phyloP scores from a whole-genome alignment of 2,888 invertebrate genomes.

The Orthosia cruda region DNA sequence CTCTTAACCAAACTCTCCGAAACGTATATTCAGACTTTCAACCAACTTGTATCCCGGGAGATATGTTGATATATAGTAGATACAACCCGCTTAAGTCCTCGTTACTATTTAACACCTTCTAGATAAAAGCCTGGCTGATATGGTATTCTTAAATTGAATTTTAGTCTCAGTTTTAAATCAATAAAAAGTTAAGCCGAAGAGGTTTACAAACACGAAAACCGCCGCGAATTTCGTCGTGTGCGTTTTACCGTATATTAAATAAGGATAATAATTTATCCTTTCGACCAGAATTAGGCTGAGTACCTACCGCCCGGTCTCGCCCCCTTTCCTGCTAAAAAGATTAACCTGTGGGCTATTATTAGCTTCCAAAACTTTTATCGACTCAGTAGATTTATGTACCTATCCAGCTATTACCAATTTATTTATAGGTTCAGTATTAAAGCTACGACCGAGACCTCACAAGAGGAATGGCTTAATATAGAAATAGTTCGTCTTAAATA shows the following conservation, averaged over 20 bases:
- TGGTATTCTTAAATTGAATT: too few relatives aligned
- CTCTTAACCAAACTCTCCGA: neutral
- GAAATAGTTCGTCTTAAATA: slow-evolving; percentile 45
- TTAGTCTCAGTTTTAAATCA: neutral
- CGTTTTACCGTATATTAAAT: neutral
- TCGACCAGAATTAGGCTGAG: slow-evolving; percentile 11
- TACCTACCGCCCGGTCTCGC: neutral
- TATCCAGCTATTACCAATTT: slow-evolving; percentile 15
- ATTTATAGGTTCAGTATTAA: slow-evolving; percentile 38
- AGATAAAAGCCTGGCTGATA: too few relatives aligned
- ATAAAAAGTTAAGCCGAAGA: neutral
- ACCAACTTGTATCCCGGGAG: neutral
- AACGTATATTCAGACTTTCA: neutral
- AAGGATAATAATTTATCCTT: slow-evolving; percentile 9
- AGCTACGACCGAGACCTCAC: slow-evolving; percentile 51
- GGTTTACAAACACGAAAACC: neutral
- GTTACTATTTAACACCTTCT: too few relatives aligned
- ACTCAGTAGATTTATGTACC: slow-evolving; percentile 34
- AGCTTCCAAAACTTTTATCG: slow-evolving; percentile 48
- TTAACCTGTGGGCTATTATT: slow-evolving; percentile 49
- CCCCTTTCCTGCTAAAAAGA: slow-evolving; percentile 15
- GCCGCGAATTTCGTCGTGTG: slow-evolving; percentile 6
- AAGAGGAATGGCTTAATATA: slow-evolving; percentile 50
- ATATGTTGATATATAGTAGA: too few relatives aligned
- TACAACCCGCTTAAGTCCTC: neutral